These are phyloP conservation scores for Spatulosminthurus flaviceps DNA, from an alignment of 2,888 invertebrate genomes.

Conservation along the genomic window DNA sequence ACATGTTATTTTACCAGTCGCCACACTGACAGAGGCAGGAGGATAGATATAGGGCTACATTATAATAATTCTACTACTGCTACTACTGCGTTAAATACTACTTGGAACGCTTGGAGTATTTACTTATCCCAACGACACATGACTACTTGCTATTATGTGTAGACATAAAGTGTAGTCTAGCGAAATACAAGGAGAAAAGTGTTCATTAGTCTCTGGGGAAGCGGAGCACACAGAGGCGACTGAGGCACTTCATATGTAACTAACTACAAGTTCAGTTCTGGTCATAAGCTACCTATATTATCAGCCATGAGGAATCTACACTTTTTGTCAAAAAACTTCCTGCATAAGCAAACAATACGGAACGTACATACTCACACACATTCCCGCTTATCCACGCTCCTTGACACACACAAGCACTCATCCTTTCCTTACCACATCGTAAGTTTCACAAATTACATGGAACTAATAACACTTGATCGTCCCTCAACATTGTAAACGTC, in stretches of 20 bases:
- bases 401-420: conserved; percentile 21
- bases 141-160: background rate
- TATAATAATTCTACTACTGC: too few species aligned
- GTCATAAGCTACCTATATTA: conserved; percentile 8
- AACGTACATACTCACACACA: too few species aligned
- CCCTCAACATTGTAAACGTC: background rate
- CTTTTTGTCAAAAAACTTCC: background rate
- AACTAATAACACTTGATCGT: conserved; percentile 8
- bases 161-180: conserved; percentile 6
- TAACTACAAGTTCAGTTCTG: background rate
- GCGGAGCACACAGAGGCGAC: background rate
- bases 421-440: conserved; percentile 24
- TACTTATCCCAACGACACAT: background rate
- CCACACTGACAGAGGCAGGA: too few species aligned
- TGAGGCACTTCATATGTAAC: background rate
- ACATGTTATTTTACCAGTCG: background rate
- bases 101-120: background rate
- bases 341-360: background rate
- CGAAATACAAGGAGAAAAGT: conserved; percentile 29
- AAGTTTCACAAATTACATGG: conserved; percentile 17
- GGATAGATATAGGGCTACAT: too few species aligned
- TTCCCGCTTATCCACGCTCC: background rate
- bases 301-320: background rate
- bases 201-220: conserved; percentile 38
- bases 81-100: background rate